Conservation (phyloP, 2,888 invertebrate genomes). For the Drosophila kambysellisi region DNA sequence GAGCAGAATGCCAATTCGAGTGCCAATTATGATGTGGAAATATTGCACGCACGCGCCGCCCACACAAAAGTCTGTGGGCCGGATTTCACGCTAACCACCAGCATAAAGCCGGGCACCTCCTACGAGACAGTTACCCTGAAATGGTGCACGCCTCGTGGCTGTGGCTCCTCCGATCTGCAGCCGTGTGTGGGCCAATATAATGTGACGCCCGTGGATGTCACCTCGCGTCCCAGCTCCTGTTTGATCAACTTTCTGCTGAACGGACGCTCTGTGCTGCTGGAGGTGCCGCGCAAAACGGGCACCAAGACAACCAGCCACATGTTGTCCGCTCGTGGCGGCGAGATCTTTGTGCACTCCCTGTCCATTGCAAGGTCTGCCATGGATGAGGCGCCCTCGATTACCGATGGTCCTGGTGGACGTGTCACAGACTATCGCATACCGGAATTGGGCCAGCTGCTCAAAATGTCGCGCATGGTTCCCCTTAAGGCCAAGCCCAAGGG, state of each 20-base stretch:
- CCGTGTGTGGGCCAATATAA: constrained; percentile 94
- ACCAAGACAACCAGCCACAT: constrained; percentile 96
- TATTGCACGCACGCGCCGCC: constrained; percentile 94
- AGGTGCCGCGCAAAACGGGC: constrained; percentile 94
- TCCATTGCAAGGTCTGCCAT: constrained; percentile 93
- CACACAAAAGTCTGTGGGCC: constrained; percentile 93
- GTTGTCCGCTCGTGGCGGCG: constrained; percentile 96
- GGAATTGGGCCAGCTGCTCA: constrained; percentile 96
- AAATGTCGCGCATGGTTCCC: constrained; percentile 92
- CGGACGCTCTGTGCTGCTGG: constrained; percentile 96
- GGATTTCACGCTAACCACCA: constrained; percentile 86
- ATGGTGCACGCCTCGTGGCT: constrained; percentile 98
- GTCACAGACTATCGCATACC: constrained; percentile 95
- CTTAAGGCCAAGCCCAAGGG: constrained; percentile 86
- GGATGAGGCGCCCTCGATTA: constrained; percentile 97
- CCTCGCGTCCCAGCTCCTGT: constrained; percentile 98
- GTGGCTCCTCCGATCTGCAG: constrained; percentile 91
- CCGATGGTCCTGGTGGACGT: constrained; percentile 96
- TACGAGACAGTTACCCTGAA: constrained; percentile 94
- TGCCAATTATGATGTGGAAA: constrained; percentile 99
- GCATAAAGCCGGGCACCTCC: constrained; percentile 90
- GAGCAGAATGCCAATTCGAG: constrained; percentile 99
- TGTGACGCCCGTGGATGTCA: constrained; percentile 98
- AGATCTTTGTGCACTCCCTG: constrained; percentile 97
- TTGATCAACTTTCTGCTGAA: constrained; percentile 98